Percentiles rank a stretch among this genome's conserved stretches.
These are phyloP conservation scores for Cephalopholis sonnerati DNA, from an alignment of 2,113 vertebrate species.

Conservation along the genomic window DNA sequence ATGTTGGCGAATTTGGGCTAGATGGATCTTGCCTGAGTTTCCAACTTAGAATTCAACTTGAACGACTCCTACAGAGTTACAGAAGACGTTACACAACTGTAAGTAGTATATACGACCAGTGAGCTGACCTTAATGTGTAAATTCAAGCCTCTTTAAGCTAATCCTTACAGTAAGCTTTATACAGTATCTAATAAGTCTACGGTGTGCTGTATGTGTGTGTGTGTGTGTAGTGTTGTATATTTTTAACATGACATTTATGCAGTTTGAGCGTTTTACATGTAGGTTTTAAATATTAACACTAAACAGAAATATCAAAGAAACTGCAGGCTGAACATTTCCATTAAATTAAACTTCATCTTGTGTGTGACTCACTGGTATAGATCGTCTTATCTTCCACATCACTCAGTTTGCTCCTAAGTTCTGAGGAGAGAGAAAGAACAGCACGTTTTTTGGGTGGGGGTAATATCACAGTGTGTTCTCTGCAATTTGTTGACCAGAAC, in stretches of 20 bases:
- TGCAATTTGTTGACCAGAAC: not conserved
- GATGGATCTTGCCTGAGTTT: no score
- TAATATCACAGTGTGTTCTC: not conserved
- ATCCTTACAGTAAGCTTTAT: not conserved
- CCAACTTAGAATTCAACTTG: no score
- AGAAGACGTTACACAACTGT: no score
- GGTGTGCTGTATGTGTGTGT: not conserved
- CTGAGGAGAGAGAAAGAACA: slow-evolving; percentile 39
- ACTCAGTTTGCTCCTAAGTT: not conserved
- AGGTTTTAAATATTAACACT: not conserved
- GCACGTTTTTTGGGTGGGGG: not conserved
- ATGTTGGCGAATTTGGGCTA: no score
- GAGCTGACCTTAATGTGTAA: no score
- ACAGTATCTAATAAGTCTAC: not conserved
- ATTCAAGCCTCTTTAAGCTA: not conserved
- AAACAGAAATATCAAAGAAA: not conserved
- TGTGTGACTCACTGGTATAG: slow-evolving; percentile 38
- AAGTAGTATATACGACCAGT: no score
- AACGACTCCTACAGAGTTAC: no score
- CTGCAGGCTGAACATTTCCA: not conserved
- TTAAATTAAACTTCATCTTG: not conserved
- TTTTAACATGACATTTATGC: not conserved
- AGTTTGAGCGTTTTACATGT: not conserved
- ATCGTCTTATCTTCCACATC: not conserved
- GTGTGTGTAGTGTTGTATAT: not conserved